Evolutionary conservation across 2,888 invertebrate genomes (phyloP).

Genomic region (Polydrusus cervinus): DNA sequence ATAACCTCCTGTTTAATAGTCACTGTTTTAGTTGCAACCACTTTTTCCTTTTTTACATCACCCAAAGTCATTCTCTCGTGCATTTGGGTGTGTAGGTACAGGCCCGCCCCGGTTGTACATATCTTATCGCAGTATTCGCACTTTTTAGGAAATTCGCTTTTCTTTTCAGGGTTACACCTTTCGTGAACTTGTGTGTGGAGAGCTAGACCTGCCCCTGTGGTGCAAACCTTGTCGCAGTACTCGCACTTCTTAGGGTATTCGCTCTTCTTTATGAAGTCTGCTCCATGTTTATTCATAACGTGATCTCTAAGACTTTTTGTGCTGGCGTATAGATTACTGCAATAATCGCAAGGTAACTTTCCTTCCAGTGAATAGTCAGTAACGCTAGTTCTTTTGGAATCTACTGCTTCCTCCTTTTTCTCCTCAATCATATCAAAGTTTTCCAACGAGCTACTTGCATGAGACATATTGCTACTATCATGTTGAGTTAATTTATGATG

Average conservation of each 20-base stretch:
- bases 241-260: conserved; percentile 65
- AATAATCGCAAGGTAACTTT: conserved; percentile 71
- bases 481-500: conserved; percentile 64
- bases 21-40: conserved; percentile 35
- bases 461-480: conserved; percentile 8
- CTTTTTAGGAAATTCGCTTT: conserved; percentile 62
- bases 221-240: conserved; percentile 64
- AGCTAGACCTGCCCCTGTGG: conserved; percentile 63
- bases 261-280: conserved; percentile 55
- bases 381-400: not conserved
- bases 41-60: conserved; percentile 42
- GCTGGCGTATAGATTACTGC: conserved; percentile 72
- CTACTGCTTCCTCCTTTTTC: not conserved
- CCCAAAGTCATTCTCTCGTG: conserved; percentile 61
- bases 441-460: conserved; percentile 13
- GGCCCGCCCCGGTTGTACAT: conserved; percentile 64
- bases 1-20: conserved; percentile 29
- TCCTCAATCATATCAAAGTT: not conserved
- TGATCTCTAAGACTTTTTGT: conserved; percentile 65
- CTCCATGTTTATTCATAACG: conserved; percentile 64
- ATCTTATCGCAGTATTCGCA: conserved; percentile 66
- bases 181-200: conserved; percentile 67
- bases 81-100: conserved; percentile 66
- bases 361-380: conserved; percentile 45
- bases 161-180: conserved; percentile 54